Conservation (phyloP, 1,140 invertebrate genomes). For the Amphibalanus amphitrite region DNA sequence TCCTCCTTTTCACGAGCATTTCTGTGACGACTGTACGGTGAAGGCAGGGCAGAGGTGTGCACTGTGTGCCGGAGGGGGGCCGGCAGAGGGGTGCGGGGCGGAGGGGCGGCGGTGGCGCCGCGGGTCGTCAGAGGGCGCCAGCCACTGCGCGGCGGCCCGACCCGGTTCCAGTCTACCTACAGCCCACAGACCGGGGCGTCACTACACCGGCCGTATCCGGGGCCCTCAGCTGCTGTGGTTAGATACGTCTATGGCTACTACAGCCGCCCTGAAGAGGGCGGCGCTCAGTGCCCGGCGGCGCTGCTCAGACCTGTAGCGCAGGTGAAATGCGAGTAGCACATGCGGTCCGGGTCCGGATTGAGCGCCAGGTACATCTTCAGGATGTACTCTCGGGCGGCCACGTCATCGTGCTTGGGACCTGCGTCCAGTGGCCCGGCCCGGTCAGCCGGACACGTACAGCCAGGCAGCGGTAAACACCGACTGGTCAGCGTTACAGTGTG, state of each 20-base stretch:
- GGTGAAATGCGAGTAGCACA: constrained; percentile 98
- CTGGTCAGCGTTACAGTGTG: too few species aligned
- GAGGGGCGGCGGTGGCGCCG: too few species aligned
- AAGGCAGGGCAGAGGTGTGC: too few species aligned
- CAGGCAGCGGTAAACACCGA: neutral
- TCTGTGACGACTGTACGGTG: too few species aligned
- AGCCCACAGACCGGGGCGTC: neutral
- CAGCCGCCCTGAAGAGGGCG: too few species aligned
- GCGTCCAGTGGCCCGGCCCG: constrained; percentile 13
- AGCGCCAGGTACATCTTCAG: constrained; percentile 76
- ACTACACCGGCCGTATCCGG: neutral
- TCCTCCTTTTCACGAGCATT: too few species aligned
- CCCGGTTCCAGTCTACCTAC: neutral
- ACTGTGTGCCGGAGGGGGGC: too few species aligned
- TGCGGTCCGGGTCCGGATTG: constrained; percentile 93
- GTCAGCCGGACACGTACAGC: neutral
- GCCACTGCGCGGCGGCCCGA: neutral
- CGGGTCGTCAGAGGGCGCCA: too few species aligned
- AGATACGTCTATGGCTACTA: neutral
- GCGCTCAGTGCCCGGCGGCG: too few species aligned
- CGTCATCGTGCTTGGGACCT: constrained; percentile 88
- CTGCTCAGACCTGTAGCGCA: constrained; percentile 87
- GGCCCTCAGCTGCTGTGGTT: neutral
- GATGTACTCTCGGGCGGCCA: constrained; percentile 84
- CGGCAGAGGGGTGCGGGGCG: too few species aligned